Base-by-base conservation (phyloP, 1,140 invertebrate species). In the Eubasilissa regina region DNA sequence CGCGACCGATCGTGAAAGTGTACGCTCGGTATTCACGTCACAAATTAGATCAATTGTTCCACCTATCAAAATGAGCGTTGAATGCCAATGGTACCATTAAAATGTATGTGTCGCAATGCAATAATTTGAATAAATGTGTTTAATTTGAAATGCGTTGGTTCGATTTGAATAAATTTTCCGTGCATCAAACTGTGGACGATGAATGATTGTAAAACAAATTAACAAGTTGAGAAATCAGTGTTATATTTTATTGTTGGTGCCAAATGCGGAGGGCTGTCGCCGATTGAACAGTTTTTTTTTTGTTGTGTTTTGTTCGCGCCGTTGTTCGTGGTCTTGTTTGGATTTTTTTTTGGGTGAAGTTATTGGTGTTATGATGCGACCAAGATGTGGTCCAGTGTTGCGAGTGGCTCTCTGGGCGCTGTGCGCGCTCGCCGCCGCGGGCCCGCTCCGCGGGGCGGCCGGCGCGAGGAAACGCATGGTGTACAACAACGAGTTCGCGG, bases 401-500 rank as follows among this genome's bases (percentile, higher is more conserved):
- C 19, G 53, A 58, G 43, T 75, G 25, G 55, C 73, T 48, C 25
- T 62, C 12, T 9, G 35, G 55, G 45, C 64, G 43, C 19, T 76
- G 56, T 45, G 56, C 47, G 74, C 47, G 47, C 58, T 76, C 43
- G 17, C 48, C 11, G 55, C 48, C 9, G 15, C 0, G 60, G 56
- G 75, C 11, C 35, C 17, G 44, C 19, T 53, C 58, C 73, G 56
- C 75, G 35, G 44, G 7, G 21, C 35, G 43, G 55, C 12, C 17
- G 47, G 64, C 44, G 51, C 84, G 47, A 84, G 85, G 76, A 74
- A 83, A 51, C 80, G 68, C 78, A 84, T 75, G 70, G 89, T 95
- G 83, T 96, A 92, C 85, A 92, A 91, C 85, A 94, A 96, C 85
- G 91, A 96, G 85, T 96, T 96, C 85, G 95, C 95, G 12, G 92